phyloP scores from a whole-genome alignment of 2,113 vertebrate species.

The Pluvialis apricaria region DNA sequence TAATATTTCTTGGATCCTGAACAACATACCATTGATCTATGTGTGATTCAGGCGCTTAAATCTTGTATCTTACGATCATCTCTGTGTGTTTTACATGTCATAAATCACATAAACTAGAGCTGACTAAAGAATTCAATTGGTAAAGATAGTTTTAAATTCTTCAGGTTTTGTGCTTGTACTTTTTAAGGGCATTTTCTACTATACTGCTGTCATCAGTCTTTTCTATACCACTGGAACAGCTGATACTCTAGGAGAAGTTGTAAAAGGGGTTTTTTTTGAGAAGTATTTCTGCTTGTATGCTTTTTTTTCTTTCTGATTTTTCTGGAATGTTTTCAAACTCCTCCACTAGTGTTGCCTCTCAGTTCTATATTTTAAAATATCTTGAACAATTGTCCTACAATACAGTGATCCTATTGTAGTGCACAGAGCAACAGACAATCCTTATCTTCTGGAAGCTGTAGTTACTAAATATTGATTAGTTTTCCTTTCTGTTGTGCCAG shows the following conservation, averaged over 20 bases:
- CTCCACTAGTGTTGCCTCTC: not conserved
- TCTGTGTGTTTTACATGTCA: not conserved
- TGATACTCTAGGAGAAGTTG: not conserved
- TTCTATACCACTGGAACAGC: not conserved
- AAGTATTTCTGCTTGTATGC: not conserved
- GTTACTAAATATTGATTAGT: not conserved
- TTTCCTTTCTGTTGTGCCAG: not conserved
- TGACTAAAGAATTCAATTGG: not conserved
- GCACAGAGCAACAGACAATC: not conserved
- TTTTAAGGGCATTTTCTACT: not conserved
- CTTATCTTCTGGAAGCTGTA: not conserved
- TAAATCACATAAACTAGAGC: not conserved
- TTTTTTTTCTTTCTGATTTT: not conserved
- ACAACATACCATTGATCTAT: not conserved
- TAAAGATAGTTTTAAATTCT: not conserved
- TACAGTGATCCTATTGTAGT: not conserved
- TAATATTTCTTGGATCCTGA: not conserved
- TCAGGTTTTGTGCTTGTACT: not conserved
- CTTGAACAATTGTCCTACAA: not conserved
- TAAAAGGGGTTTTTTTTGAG: not conserved
- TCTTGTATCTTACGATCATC: not conserved
- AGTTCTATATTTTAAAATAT: not conserved
- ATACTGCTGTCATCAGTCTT: not conserved
- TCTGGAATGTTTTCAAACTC: not conserved
- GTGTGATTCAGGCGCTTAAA: not conserved